Base-by-base conservation (phyloP, 2,113 vertebrate genomes). In the Sialia sialis region DNA sequence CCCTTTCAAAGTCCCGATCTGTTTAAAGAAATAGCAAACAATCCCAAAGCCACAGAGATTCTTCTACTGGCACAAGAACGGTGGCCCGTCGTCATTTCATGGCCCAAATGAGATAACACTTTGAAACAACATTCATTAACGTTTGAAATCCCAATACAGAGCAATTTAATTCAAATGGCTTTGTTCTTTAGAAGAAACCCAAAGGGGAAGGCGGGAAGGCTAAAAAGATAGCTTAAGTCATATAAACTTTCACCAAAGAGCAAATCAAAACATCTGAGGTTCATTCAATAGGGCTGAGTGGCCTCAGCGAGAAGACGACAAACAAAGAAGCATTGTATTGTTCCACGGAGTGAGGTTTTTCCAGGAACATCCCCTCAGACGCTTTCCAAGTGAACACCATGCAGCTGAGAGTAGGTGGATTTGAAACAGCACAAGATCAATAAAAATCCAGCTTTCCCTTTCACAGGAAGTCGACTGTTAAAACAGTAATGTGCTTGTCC, bases 291-390 rank as follows among this genome's bases (percentile, higher is more conserved):
- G 55, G 91, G 76, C 72, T 96, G 84, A 79, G 77, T 67, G 94
- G 90, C 84, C 87, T 82, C 82, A 59, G 91, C 6, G 1, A 97
- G 92, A 89, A 78, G 91, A 93, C 10, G 52, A 87, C 91, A 95
- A 93, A 97, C 96, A 98, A 98, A 98, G 96, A 41, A 59, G 75
- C 52, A 96, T 92, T 96, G 94, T 97, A 60, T 91, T 90, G 39
- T 87, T 94, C 92, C 5, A 1, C 3, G 0, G 66, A 86, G 92
- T 68, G 94, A 95, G 90, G 80, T 87, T 96, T 96, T 94, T 96
- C 95, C 93, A 68, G 93, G 89, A 95, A 95, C 95, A 95, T 90
- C 95, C 77, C 80, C 1, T 86, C 93, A 97, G 87, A 96, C 69
- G 77, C 82, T 94, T 96, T 96, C 92, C 85, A 93, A 94, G 91